These are phyloP conservation scores for Macrobrachium nipponense DNA, from an alignment of 1,140 invertebrate genomes.

Conservation along the genomic window DNA sequence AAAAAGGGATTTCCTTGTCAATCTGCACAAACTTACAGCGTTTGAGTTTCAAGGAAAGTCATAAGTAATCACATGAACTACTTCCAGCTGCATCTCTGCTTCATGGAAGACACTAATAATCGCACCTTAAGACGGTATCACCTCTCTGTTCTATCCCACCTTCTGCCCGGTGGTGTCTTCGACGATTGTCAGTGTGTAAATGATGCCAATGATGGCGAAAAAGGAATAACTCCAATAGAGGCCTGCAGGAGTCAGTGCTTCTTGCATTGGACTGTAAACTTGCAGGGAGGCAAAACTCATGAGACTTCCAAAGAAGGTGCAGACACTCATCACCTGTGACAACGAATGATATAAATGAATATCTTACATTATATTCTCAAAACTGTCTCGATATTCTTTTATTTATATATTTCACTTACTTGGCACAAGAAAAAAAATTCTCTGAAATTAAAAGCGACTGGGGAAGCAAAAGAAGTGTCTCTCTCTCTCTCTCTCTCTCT, in stretches of 20 bases:
- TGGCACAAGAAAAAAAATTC: no score
- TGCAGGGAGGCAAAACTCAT: neutral
- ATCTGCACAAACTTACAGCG: no score
- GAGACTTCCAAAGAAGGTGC: neutral
- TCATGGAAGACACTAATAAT: neutral
- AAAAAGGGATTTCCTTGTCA: no score
- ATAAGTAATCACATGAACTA: neutral
- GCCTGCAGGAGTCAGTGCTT: constrained; percentile 10
- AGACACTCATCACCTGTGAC: constrained; percentile 17
- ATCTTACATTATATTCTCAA: no score
- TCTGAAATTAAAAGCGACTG: no score
- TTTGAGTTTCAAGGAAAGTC: neutral
- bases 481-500: no score
- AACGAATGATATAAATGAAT: neutral
- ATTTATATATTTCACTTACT: no score
- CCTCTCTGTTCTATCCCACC: neutral
- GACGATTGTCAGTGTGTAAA: constrained; percentile 5
- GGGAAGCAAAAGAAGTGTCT: no score
- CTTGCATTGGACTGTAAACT: constrained; percentile 25
- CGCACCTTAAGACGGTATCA: neutral
- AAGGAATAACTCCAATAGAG: constrained; percentile 23
- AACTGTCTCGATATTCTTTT: no score
- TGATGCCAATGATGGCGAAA: constrained; percentile 2
- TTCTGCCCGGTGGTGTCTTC: neutral
- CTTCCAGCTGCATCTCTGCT: neutral